Evolutionary conservation across 2,113 vertebrate species (phyloP).

Genomic region (Notarius lentiginosus): DNA sequence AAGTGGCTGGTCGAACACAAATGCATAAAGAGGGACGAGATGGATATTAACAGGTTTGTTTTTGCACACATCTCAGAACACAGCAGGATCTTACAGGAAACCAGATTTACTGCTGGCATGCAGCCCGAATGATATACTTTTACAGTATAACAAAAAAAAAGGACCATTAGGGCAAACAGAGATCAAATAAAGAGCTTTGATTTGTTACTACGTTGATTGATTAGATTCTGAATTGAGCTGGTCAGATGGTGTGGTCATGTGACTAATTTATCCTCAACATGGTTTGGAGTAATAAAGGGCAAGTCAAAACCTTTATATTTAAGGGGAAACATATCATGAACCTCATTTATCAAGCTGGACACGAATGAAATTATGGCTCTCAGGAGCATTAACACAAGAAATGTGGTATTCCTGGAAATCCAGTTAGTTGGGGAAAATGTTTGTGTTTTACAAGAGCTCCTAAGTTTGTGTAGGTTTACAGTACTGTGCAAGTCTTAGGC

Average conservation of each 20-base stretch:
- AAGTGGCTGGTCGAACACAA: slow-evolving; percentile 99
- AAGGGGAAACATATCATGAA: not conserved
- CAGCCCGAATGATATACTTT: not conserved
- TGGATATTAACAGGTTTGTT: slow-evolving; percentile 93
- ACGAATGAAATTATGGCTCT: not conserved
- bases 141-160: not conserved
- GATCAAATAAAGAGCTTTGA: not conserved
- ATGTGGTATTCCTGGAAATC: not conserved
- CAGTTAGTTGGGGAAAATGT: not conserved
- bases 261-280: not conserved
- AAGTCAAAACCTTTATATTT: not conserved
- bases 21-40: slow-evolving; percentile 94
- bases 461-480: not conserved
- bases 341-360: not conserved
- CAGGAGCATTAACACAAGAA: not conserved
- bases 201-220: not conserved
- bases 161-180: not conserved
- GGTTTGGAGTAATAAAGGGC: not conserved
- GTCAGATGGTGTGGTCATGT: not conserved
- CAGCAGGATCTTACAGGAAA: not conserved
- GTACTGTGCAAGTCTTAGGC: too few species aligned
- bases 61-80: not conserved
- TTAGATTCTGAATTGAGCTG: not conserved
- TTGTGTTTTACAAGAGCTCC: not conserved
- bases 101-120: not conserved